phyloP scores from a whole-genome alignment of 2,797 vertebrate species.

The Dallia pectoralis region DNA sequence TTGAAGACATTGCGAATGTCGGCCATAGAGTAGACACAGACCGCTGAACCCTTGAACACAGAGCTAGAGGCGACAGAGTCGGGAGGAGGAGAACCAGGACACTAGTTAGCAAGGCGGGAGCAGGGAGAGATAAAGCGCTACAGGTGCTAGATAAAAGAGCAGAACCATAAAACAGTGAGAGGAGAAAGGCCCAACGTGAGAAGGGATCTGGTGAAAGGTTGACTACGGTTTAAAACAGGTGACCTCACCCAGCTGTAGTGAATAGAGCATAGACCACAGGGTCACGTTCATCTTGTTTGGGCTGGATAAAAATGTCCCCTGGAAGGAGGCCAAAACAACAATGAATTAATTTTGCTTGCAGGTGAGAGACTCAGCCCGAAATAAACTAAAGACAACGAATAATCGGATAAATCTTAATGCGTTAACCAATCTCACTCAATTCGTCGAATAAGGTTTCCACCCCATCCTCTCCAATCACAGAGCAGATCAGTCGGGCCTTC shows the following conservation, averaged over 20 bases:
- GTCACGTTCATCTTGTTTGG: constrained; percentile 79
- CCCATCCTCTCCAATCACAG: constrained; percentile 80
- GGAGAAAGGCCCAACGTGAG: not conserved
- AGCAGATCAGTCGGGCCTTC: constrained; percentile 90
- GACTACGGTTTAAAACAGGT: not conserved
- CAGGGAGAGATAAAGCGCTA: not conserved
- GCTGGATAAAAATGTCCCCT: constrained; percentile 81
- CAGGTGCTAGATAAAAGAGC: not conserved
- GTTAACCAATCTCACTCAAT: constrained; percentile 45
- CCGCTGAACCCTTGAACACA: constrained; percentile 84
- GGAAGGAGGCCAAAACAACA: constrained; percentile 42
- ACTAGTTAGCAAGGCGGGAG: not conserved
- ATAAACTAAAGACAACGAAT: not conserved
- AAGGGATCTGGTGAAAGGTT: not conserved
- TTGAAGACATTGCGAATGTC: constrained; percentile 86
- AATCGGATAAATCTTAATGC: not conserved
- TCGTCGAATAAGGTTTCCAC: constrained; percentile 85
- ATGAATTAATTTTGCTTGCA: constrained; percentile 24
- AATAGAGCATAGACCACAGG: constrained; percentile 83
- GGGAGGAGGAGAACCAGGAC: constrained; percentile 12
- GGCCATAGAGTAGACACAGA: constrained; percentile 85
- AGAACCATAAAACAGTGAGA: not conserved
- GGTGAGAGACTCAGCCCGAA: not conserved
- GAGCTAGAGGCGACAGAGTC: constrained; percentile 66
- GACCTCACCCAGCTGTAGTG: constrained; percentile 80